Evolutionary conservation across 2,888 invertebrate species (phyloP), one percentile per base, ranked within the genome.

Genomic region (Pollenia griseotomentosa): DNA sequence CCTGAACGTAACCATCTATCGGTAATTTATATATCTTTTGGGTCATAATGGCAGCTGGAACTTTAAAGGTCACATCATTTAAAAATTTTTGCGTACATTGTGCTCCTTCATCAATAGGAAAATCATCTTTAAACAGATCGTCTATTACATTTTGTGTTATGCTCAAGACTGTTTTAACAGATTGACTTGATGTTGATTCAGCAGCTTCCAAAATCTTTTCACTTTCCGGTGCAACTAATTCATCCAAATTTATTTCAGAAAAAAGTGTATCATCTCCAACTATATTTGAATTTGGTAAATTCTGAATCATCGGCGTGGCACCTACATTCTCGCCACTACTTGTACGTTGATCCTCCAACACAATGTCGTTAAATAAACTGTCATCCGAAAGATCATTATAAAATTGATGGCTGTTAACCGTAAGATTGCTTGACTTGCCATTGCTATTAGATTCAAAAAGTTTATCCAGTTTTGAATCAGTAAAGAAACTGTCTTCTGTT

Each of bases 71-170:
- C 14, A 93, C 89, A 71, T 93, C 93, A 53, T 90, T 89, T n/a
- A 93, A 77, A 80, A 93, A 93, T n/a, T 90, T 89, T 88, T 93
- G 93, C 0, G 93, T 92, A 61, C 91, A 92, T 89, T 93, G 93
- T 11, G 89, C 63, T 7, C 84, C 73, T 23, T 89, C 89, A n/a
- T 88, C 68, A 7, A 85, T 10, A 1, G 82, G 33, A 6, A 88
- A 85, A 83, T 90, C 90, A 1, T 84, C 85, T 6, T 88, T 57
- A 5, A 84, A 84, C 40, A 46, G 3, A 48, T 79, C 59, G 1
- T 59, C 53, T 12, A 75, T 65, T 10, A n/a, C 55, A 2, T 46
- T 19, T 57, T 85, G 48, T 14, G 71, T 66, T 77, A 63, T 70
- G 5, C n/a, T 66, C 2, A 65, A 11, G 51, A 16, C 19, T 6